Evolutionary conservation across 2,113 vertebrate genomes (phyloP), one percentile per base, ranked within the genome.

Genomic region (Tupaia chinensis): DNA sequence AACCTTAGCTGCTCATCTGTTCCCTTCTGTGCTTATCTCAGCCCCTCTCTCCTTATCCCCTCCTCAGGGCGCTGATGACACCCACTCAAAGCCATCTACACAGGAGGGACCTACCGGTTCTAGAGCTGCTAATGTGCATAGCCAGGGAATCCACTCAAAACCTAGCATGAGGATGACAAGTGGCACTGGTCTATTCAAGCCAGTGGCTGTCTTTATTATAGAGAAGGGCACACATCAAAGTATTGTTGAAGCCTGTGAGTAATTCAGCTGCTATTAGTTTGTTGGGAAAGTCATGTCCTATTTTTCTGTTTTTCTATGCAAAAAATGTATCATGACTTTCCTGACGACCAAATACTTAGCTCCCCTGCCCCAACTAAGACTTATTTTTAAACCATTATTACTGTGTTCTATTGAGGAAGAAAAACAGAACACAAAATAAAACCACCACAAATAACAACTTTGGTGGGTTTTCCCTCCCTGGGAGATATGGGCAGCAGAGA

Each of bases 361-460:
- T 15, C 25, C 23, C 1, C 3, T 16, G 5, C 9, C 32, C 11
- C 20, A 72, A n/a, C 15, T 53, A 63, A 44, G 3, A 6, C 20
- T 86, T 73, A 29, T 65, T 78, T n/a, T 84, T 19, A 44, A 84
- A 53, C 58, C 32, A 32, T 14, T 15, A 61, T 83, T 70, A 65
- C 79, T 91, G 27, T 53, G 53, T 8, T 82, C 56, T 91, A 61
- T 29, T 68, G 60, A 83, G 54, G 19, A 94, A 97, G 72, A 79
- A 84, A 93, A 94, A 15, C 61, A 32, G 78, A 93, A 58, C 23
- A 63, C 25, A 84, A 90, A 85, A 29, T 22, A n/a, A 73, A 93
- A 56, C 29, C 61, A 86, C 25, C 58, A 60, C 58, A 14, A 78
- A 73, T n/a, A 92, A 74, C 22, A 1, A 19, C 7, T 5, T 78